Conservation (phyloP, 2,797 vertebrate species). For the Semotilus atromaculatus region DNA sequence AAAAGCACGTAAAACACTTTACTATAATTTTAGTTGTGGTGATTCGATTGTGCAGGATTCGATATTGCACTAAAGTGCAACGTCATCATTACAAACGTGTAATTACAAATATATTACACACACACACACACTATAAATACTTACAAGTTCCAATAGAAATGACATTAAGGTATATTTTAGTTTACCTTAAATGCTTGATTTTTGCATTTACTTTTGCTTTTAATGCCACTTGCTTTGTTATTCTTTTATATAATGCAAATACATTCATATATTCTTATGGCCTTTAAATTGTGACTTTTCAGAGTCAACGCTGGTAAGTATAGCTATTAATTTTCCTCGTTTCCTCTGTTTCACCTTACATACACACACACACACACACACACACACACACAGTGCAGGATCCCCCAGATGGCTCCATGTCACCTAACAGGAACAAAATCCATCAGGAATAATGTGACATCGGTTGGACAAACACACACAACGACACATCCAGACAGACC, state of each 20-base stretch:
- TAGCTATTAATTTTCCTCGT: not conserved
- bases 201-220: not conserved
- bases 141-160: too few relatives aligned
- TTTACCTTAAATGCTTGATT: too few relatives aligned
- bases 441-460: slow-evolving; percentile 63
- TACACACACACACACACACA: slow-evolving; percentile 8
- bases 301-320: not conserved
- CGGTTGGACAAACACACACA: slow-evolving; percentile 48
- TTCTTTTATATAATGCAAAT: not conserved
- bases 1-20: too few relatives aligned
- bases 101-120: too few relatives aligned
- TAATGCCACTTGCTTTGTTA: not conserved
- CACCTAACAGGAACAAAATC: slow-evolving; percentile 60
- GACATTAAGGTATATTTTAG: too few relatives aligned
- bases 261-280: slow-evolving; percentile 1
- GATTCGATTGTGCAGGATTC: too few relatives aligned
- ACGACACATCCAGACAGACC: slow-evolving; percentile 47
- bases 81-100: too few relatives aligned
- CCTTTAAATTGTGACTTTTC: slow-evolving; percentile 2
- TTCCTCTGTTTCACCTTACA: slow-evolving; percentile 20
- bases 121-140: too few relatives aligned
- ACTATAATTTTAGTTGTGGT: too few relatives aligned
- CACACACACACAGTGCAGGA: slow-evolving; percentile 17
- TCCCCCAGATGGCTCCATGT: slow-evolving; percentile 61
- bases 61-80: too few relatives aligned